These are phyloP conservation scores for Noctua fimbriata DNA, from an alignment of 2,888 invertebrate genomes.

Conservation along the genomic window DNA sequence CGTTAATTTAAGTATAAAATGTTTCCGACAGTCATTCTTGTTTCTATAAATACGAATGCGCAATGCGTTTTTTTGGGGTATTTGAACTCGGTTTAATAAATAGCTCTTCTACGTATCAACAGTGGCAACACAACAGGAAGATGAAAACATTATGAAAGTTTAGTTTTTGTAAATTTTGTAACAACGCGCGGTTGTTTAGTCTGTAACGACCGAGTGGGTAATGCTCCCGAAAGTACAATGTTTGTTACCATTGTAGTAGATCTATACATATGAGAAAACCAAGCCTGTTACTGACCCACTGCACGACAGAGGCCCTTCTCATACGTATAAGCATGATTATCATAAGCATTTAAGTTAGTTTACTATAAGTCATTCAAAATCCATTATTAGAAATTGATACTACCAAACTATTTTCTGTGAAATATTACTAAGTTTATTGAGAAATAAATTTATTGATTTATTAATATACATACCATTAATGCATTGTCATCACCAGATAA, in stretches of 20 bases:
- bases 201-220: background rate
- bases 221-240: background rate
- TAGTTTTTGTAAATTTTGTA: background rate
- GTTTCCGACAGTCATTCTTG: background rate
- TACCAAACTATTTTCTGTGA: too few species aligned
- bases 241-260: background rate
- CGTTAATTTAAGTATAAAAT: constrained; percentile 3
- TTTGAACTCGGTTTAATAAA: constrained; percentile 26
- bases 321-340: too few species aligned
- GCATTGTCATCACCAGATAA: background rate
- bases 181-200: background rate
- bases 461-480: too few species aligned
- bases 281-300: background rate
- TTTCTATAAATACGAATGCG: constrained; percentile 8
- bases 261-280: too few species aligned
- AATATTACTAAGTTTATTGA: too few species aligned
- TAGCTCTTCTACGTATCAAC: background rate
- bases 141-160: background rate
- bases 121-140: background rate
- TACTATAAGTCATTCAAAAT: too few species aligned
- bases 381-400: too few species aligned
- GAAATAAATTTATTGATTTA: too few species aligned
- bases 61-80: constrained; percentile 15
- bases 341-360: too few species aligned
- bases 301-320: background rate